Evolutionary conservation across 2,113 vertebrate genomes (phyloP).

Genomic region (Numida meleagris): DNA sequence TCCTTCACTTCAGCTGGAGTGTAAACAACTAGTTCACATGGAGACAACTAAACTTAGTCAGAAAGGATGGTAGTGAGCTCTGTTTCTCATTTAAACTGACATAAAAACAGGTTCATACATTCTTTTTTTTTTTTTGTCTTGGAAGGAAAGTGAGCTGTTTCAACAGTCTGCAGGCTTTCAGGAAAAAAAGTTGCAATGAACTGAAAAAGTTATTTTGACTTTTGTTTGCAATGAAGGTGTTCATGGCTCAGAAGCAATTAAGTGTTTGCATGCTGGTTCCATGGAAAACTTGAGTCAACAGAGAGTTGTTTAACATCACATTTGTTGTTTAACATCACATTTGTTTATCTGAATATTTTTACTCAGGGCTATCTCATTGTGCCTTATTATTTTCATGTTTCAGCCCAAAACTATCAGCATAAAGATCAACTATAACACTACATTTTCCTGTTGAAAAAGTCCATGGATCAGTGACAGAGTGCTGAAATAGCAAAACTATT

Average conservation of each 20-base stretch:
- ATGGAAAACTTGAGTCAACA: neutral
- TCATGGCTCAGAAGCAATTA: neutral
- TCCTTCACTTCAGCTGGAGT: neutral
- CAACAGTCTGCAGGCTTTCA: neutral
- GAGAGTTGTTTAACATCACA: neutral
- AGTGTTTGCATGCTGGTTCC: neutral
- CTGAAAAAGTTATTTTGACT: neutral
- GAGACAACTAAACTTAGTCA: neutral
- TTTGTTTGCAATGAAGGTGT: neutral
- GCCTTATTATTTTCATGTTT: neutral
- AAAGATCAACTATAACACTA: neutral
- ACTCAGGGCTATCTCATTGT: neutral
- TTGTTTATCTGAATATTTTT: slow-evolving; percentile 31
- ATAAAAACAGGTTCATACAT: neutral
- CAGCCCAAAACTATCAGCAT: neutral
- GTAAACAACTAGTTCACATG: neutral
- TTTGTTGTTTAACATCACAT: neutral
- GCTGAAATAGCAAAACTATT: slow-evolving; percentile 10
- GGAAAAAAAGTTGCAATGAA: neutral
- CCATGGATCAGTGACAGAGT: neutral
- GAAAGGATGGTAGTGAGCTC: neutral
- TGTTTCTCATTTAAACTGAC: neutral
- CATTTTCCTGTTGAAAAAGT: neutral
- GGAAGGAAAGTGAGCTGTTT: neutral
- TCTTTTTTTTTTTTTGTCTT: neutral